Percentiles rank a stretch among this genome's conserved stretches.
These are phyloP conservation scores for Eilema depressum DNA, from an alignment of 2,888 invertebrate species.

Conservation along the genomic window DNA sequence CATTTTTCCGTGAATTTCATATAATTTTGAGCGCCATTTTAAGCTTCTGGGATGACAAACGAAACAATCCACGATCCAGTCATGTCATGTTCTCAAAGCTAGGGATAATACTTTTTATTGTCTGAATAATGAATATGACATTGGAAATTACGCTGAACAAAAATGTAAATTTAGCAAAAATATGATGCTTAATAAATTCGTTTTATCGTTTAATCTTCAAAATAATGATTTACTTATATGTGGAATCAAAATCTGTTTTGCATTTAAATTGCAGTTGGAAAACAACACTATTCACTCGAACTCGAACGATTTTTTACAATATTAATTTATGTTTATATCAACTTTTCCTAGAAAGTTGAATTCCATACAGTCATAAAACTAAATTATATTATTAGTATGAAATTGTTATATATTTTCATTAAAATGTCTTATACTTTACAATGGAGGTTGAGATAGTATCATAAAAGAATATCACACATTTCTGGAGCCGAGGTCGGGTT, in stretches of 20 bases:
- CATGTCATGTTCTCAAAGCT: constrained; percentile 14
- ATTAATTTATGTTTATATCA: too few relatives aligned
- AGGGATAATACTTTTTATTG: constrained; percentile 11
- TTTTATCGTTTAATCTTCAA: background rate
- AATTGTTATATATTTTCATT: too few relatives aligned
- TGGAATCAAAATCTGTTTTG: too few relatives aligned
- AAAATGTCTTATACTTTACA: background rate
- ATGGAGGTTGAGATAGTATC: background rate
- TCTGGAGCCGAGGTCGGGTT: background rate
- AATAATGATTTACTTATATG: background rate
- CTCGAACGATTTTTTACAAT: too few relatives aligned
- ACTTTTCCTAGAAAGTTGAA: too few relatives aligned
- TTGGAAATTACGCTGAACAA: background rate
- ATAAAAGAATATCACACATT: background rate
- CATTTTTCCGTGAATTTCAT: constrained; percentile 9
- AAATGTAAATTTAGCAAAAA: background rate
- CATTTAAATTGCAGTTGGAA: too few relatives aligned
- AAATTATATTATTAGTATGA: too few relatives aligned
- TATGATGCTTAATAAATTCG: background rate
- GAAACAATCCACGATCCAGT: constrained; percentile 14
- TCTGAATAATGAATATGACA: constrained; percentile 9
- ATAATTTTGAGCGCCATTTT: constrained; percentile 12
- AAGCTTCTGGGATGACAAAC: constrained; percentile 17
- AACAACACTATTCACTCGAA: too few relatives aligned
- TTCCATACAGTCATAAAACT: too few relatives aligned